A percentile compares a stretch with the other conserved stretches of the same genome.
phyloP scores from a whole-genome alignment of 2,797 vertebrate species.

The Crax fasciolata region DNA sequence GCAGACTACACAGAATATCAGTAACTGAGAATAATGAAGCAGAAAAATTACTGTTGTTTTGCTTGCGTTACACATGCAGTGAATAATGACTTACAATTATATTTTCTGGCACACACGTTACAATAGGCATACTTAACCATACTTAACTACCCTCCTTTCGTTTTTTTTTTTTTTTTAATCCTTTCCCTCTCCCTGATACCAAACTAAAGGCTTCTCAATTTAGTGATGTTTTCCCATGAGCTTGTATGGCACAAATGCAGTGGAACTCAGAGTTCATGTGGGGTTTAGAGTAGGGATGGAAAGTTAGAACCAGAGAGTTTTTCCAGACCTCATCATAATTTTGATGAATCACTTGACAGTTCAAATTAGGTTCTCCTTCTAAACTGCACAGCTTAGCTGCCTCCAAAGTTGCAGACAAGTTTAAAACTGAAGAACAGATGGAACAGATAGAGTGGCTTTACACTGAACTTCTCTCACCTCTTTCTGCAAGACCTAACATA shows the following conservation, averaged over 20 bases:
- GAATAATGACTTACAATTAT: neutral
- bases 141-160: neutral
- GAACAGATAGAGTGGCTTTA: neutral
- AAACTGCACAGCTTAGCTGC: neutral
- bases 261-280: neutral
- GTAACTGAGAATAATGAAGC: neutral
- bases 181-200: neutral
- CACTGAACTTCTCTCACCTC: neutral
- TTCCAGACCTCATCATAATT: neutral
- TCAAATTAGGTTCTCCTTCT: neutral
- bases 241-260: neutral
- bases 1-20: neutral
- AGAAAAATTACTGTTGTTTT: neutral
- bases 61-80: neutral
- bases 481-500: neutral
- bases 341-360: neutral
- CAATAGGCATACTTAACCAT: neutral
- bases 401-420: neutral
- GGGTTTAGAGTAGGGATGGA: neutral
- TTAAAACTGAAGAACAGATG: neutral
- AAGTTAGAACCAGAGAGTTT: neutral
- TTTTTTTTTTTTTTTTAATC: neutral
- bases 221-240: neutral
- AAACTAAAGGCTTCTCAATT: neutral
- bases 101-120: neutral